Evolutionary conservation across 2,113 vertebrate genomes (phyloP).

Genomic region (Otocyon megalotis): DNA sequence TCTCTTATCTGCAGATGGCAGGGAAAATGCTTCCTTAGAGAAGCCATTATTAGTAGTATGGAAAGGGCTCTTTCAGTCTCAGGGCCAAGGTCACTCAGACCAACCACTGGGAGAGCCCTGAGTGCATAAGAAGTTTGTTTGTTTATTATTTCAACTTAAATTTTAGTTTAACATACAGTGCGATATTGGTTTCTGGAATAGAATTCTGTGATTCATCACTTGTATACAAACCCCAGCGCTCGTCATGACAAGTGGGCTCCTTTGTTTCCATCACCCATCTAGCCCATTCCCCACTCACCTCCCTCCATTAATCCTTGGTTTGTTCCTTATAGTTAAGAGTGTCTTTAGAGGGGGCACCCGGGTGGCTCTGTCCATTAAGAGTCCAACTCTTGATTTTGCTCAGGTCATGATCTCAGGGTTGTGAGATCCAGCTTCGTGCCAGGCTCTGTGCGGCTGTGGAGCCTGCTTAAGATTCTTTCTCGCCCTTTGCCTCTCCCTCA

Average conservation of each 20-base stretch:
- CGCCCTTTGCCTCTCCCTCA: not conserved
- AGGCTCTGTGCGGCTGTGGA: not conserved
- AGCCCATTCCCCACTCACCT: not conserved
- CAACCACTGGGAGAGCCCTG: not conserved
- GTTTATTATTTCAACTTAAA: not conserved
- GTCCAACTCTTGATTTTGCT: not conserved
- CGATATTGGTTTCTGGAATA: not conserved
- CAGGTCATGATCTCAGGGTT: not conserved
- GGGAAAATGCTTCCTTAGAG: conserved; percentile 15
- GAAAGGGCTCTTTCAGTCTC: conserved; percentile 17
- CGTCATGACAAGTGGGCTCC: not conserved
- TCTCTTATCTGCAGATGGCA: not conserved
- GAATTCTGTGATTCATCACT: not conserved
- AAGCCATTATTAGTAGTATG: conserved; percentile 4
- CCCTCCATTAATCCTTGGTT: not conserved
- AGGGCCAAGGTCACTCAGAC: not conserved
- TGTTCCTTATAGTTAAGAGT: not conserved
- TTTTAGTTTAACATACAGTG: not conserved
- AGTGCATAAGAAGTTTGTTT: conserved; percentile 16
- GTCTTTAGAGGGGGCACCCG: not conserved
- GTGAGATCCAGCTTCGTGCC: fast-evolving
- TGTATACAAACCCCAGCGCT: not conserved
- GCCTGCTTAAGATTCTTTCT: not conserved
- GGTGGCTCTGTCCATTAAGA: not conserved
- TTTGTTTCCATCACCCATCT: not conserved